Base-by-base conservation (phyloP, 1,140 invertebrate genomes). In the Lerema accius region DNA sequence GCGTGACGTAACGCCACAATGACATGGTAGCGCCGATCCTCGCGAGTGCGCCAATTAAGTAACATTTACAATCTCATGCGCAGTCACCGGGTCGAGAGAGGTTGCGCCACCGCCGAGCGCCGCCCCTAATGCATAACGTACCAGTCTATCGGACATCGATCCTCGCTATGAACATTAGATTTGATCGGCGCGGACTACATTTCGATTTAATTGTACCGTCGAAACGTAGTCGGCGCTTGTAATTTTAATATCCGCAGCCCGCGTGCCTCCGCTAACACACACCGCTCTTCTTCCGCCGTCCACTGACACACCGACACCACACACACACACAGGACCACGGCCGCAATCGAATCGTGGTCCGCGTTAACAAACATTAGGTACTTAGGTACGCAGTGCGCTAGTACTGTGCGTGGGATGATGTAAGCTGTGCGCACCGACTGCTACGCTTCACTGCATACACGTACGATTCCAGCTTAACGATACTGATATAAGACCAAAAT, bases 31-130 rank as follows among this genome's bases (percentile, higher is more conserved):
- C 58, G 58, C 16, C 43, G 37, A 62, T 50, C 37, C 23, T 62
- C 46, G 39, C 59, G 48, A 62, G 13, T 49, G 46, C 16, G 50
- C 58, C 58, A 62, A 62, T 61, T 49, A 61, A 61, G 46, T 50
- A 61, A 61, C 40, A 42, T n/a, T n/a, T n/a, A n/a, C 40, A 42
- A 61, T 61, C 59, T 49, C 48, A 62, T 51, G 35, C 40, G 23
- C 40, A n/a, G 53, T 56, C 43, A 56, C 53, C 45, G 53, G 53
- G 53, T 56, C 53, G 53, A 56, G 40, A 56, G 53, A 13, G 39
- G 53, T 56, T 56, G 53, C 53, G 53, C 40, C 40, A 43, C 3
- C 4, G 1, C 4, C 19, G 19, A 23, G 19, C 51, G 39, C 19
- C 51, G 37, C 51, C 26, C 51, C 51, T 55, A 55, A 55, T 26